Base-by-base conservation (phyloP, 2,888 invertebrate species). In the Lasioglossum morio region DNA sequence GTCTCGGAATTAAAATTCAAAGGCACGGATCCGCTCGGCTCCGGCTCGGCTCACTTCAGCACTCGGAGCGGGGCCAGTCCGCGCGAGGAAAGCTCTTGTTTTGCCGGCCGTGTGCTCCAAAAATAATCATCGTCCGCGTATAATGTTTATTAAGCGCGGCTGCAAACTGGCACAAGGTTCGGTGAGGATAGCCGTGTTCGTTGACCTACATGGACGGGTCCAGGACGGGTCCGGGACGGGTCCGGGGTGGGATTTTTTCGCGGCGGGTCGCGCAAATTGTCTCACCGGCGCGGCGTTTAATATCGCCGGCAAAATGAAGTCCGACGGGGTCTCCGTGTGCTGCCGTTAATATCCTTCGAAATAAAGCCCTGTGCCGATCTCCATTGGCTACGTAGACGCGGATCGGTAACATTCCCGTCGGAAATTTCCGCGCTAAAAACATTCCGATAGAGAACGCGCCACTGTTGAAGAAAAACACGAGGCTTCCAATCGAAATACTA, bases 61-160 rank as follows among this genome's bases (percentile, higher is more conserved):
- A 1, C 66, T 69, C 63, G 66, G 66, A 74, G n/a, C 30, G 7
- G 57, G 30, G 84, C 60, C 77, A 48, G 53, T 53, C n/a, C 34
- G 27, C 27, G 4, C 57, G n/a, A 60, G 57, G 57, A 27, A 60
- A 60, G 27, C 57, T 60, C 57, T 14, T 12, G 27, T 27, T 23
- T 2, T 57, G 77, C 8, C 79, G 73, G 78, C 66, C 75, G 53
- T 53, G 66, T 23, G 53, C 23, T 82, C 72, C 72, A 46, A 81
- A 89, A 90, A 86, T 90, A 86, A 84, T 78, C 82, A 66, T 63
- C 27, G 78, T 34, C 72, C 82, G 77, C 37, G 73, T 77, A 78
- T 78, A 76, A 80, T 81, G 87, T 85, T 88, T 87, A 87, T 84
- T 81, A 87, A 87, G 77, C 80, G 40, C 53, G 57, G 48, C 48